These are phyloP conservation scores for Hirtodrosophila duncani DNA, from an alignment of 2,888 invertebrate genomes.

Conservation along the genomic window DNA sequence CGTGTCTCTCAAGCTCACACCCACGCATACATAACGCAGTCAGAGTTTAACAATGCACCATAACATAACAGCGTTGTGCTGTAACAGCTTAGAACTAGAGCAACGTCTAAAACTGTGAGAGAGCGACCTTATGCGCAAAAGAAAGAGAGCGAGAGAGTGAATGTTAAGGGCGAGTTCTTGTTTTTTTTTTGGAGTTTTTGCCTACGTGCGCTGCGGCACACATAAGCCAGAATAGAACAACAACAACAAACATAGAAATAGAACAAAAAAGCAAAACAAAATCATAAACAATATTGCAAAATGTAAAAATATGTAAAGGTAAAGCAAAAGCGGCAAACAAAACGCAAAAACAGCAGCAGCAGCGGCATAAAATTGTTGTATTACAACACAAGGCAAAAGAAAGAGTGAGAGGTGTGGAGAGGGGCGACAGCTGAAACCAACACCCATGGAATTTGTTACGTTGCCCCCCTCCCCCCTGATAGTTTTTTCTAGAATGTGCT, in stretches of 20 bases:
- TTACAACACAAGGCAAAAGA: too few species aligned
- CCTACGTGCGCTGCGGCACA: conserved; percentile 57
- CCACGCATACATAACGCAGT: too few species aligned
- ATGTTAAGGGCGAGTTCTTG: conserved; percentile 27
- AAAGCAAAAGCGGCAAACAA: conserved; percentile 8
- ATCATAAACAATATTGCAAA: conserved; percentile 20
- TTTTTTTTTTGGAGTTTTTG: conserved; percentile 22
- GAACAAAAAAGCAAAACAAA: conserved; percentile 17
- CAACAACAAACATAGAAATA: conserved; percentile 43
- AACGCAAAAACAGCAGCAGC: too few species aligned
- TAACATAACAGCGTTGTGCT: neutral
- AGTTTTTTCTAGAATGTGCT: conserved; percentile 10
- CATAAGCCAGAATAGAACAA: conserved; percentile 29
- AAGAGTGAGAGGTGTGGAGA: too few species aligned
- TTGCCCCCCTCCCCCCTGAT: too few species aligned
- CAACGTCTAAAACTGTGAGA: conserved; percentile 14
- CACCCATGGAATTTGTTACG: too few species aligned
- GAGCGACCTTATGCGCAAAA: conserved; percentile 1
- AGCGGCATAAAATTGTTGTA: too few species aligned
- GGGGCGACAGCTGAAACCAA: too few species aligned
- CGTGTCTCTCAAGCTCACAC: too few species aligned
- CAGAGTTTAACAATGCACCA: too few species aligned
- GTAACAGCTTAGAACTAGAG: neutral
- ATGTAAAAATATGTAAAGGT: conserved; percentile 4
- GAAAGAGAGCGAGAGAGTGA: conserved; percentile 6